phyloP scores from a whole-genome alignment of 2,888 invertebrate genomes.

The Yponomeuta plumbellus region DNA sequence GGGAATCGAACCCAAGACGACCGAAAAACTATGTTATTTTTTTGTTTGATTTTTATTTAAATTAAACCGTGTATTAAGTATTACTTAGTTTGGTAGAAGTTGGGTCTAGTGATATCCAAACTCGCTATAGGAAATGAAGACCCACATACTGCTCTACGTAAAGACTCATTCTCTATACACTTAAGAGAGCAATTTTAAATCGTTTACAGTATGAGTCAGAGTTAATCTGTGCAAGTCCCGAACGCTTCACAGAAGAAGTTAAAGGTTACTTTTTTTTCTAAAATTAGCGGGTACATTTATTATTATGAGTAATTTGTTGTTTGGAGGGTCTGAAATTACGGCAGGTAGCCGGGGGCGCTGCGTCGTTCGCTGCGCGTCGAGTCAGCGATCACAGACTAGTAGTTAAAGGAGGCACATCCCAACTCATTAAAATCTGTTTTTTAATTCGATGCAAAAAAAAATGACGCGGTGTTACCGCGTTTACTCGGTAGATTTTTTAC shows the following conservation, averaged over 20 bases:
- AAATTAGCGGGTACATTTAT: constrained; percentile 70
- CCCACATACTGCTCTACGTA: too few relatives aligned
- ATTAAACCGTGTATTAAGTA: too few relatives aligned
- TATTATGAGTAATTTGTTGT: constrained; percentile 71
- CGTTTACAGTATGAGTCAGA: constrained; percentile 40
- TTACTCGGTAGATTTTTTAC: too few relatives aligned
- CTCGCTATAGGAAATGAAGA: too few relatives aligned
- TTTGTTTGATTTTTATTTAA: too few relatives aligned
- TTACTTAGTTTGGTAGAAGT: too few relatives aligned
- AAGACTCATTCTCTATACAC: background rate
- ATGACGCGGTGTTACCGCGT: too few relatives aligned
- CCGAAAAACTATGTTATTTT: too few relatives aligned
- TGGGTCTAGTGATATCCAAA: too few relatives aligned
- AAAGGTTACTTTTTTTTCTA: constrained; percentile 42
- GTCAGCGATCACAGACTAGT: constrained; percentile 28
- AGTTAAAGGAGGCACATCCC: constrained; percentile 34
- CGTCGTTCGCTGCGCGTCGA: constrained; percentile 31
- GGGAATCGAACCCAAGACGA: too few relatives aligned
- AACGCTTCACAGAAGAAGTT: constrained; percentile 45
- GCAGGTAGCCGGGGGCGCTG: constrained; percentile 70
- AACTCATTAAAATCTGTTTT: background rate
- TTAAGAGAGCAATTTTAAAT: constrained; percentile 16
- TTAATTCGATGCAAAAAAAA: too few relatives aligned
- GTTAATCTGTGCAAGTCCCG: constrained; percentile 40
- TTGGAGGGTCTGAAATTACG: constrained; percentile 58